phyloP scores from a whole-genome alignment of 2,888 invertebrate species.

The Epinotia bilunana region DNA sequence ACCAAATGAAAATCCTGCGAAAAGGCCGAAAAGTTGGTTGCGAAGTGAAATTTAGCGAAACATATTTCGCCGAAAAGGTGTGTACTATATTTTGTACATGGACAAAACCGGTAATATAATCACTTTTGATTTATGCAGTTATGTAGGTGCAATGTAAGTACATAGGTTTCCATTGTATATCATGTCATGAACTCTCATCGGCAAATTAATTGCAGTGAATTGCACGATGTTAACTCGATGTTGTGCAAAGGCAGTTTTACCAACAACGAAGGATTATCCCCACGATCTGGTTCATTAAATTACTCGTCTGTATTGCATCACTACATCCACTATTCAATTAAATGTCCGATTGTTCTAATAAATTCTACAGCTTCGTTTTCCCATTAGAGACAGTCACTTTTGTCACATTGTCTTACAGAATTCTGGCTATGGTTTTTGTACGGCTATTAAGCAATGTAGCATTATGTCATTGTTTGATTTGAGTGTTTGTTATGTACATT shows the following conservation, averaged over 20 bases:
- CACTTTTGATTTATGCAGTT: background rate
- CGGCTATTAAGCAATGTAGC: slow-evolving; percentile 63
- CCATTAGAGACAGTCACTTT: slow-evolving; percentile 23
- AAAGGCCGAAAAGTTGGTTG: too few relatives aligned
- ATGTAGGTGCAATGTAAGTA: background rate
- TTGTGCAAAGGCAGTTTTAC: slow-evolving; percentile 12
- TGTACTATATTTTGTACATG: too few relatives aligned
- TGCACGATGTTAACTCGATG: slow-evolving; percentile 5
- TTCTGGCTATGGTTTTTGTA: slow-evolving; percentile 60
- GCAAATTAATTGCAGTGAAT: slow-evolving; percentile 9
- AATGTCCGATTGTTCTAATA: slow-evolving; percentile 20
- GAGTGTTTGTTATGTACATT: slow-evolving; percentile 58
- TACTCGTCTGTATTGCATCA: slow-evolving; percentile 6
- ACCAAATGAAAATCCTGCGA: too few relatives aligned
- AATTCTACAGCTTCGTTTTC: slow-evolving; percentile 18
- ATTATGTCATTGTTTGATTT: slow-evolving; percentile 73
- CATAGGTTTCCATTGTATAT: background rate
- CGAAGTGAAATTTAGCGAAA: too few relatives aligned
- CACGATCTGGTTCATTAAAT: slow-evolving; percentile 18
- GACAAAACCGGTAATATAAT: too few relatives aligned
- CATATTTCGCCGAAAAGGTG: too few relatives aligned
- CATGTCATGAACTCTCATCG: background rate
- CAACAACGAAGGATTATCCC: slow-evolving; percentile 3
- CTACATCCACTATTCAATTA: slow-evolving; percentile 12
- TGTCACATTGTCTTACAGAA: slow-evolving; percentile 27